Percentiles rank a stretch among this genome's conserved stretches.
Conservation (phyloP, 2,888 invertebrate species). For the Leptothorax acervorum region DNA sequence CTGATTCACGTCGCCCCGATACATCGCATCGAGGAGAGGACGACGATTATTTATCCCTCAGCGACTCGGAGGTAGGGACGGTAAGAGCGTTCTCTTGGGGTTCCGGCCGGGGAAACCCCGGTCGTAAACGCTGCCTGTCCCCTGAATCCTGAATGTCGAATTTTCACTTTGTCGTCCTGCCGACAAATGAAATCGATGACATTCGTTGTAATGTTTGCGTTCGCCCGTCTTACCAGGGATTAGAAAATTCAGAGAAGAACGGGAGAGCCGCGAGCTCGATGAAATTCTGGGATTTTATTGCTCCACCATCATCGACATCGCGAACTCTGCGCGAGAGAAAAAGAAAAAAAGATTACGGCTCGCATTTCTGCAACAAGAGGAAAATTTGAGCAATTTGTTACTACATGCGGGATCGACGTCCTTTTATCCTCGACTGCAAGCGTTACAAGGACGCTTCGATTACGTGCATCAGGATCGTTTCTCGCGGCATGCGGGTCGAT, state of each 20-base stretch:
- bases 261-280: neutral
- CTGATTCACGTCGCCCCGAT: slow-evolving; percentile 82
- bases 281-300: neutral
- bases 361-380: neutral
- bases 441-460: slow-evolving; percentile 46
- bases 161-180: neutral
- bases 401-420: neutral
- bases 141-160: neutral
- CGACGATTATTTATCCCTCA: slow-evolving; percentile 35
- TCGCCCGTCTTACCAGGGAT: neutral
- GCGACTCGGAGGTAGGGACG: neutral
- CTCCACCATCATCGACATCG: neutral
- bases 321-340: neutral
- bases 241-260: neutral
- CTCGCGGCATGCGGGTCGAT: slow-evolving; percentile 34
- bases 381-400: neutral
- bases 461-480: slow-evolving; percentile 9
- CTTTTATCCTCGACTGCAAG: slow-evolving; percentile 13
- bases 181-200: neutral
- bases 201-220: neutral
- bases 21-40: slow-evolving; percentile 63
- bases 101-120: slow-evolving; percentile 40
- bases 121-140: slow-evolving; percentile 6
- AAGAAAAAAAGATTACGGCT: neutral
- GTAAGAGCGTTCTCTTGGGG: neutral